Evolutionary conservation across 2,113 vertebrate genomes (phyloP), one percentile per base, ranked within the genome.

Genomic region (Garra rufa): DNA sequence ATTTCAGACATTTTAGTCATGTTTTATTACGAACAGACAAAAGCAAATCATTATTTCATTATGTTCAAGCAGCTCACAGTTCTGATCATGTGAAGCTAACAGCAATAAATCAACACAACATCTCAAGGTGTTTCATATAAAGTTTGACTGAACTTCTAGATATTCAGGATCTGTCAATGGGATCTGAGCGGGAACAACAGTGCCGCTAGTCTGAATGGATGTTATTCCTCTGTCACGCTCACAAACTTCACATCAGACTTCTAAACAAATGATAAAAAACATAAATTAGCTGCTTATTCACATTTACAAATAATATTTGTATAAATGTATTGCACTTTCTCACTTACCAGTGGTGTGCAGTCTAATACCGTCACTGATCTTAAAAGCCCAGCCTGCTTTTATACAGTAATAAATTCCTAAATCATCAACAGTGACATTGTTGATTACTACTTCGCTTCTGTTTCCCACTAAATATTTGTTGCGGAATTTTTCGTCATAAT

Each of bases 381-480:
- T 1, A 13, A 24, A 4, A 21, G 9, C 19, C 3, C 9, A 41
- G 17, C 21, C 38, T 19, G 15, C 9, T 15, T 70, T 34, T 38
- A 70, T 19, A 41, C 67, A 89, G 44, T 71, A 65, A 79, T 88
- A 88, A 15, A 50, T 14, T 6, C 61, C 61, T 6, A 65, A 30
- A 30, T 65, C 61, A 26, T 30, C 61, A 28, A 2, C 61, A 65
- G 3, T 30, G n/a, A 65, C 26, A 30, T 65, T 11, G 10, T 30
- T 13, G 13, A 65, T 65, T 11, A 65, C 10, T 30, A 65, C 1
- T 2, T 15, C 1, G 13, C 26, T 30, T 4, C 26, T 30, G 13
- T 11, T 15, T 65, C 61, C 26, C 6, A 6, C 61, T 14, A 1
- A 65, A 65, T 65, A 65, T 30, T 30, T 65, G 21, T 57, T 10